Conservation (phyloP, 2,888 invertebrate species). For the Drosophila neonasuta region DNA sequence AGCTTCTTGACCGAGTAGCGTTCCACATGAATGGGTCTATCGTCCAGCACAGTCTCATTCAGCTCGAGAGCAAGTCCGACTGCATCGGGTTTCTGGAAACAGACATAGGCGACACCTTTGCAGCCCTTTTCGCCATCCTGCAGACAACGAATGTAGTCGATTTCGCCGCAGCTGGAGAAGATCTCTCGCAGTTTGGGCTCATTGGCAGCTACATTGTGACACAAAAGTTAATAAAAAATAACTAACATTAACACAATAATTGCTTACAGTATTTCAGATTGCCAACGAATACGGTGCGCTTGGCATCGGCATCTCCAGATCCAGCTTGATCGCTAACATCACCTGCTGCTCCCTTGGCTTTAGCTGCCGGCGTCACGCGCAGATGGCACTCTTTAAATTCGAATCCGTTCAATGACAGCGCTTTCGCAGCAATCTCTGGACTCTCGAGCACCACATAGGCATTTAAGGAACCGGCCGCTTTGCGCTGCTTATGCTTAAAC, state of each 20-base stretch:
- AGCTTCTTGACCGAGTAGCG: constrained; percentile 75
- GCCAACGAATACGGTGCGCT: constrained; percentile 80
- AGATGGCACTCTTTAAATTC: constrained; percentile 78
- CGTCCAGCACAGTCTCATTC: constrained; percentile 80
- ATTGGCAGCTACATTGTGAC: constrained; percentile 70
- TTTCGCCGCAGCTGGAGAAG: constrained; percentile 81
- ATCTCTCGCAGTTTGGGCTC: constrained; percentile 80
- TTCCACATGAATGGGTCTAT: constrained; percentile 81
- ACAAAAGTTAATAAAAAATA: neutral
- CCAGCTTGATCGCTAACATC: constrained; percentile 10
- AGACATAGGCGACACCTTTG: constrained; percentile 81
- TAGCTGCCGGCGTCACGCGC: constrained; percentile 72
- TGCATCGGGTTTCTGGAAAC: constrained; percentile 79
- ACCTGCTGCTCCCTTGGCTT: constrained; percentile 5
- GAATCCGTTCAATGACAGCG: constrained; percentile 76
- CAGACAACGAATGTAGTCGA: constrained; percentile 81
- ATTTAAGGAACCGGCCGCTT: constrained; percentile 71
- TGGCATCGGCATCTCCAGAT: constrained; percentile 57
- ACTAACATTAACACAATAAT: neutral
- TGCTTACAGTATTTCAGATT: constrained; percentile 80
- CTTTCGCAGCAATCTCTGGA: constrained; percentile 66
- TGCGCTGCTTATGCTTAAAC: constrained; percentile 78
- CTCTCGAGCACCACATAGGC: constrained; percentile 78
- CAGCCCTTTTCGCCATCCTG: constrained; percentile 79
- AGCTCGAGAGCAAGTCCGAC: constrained; percentile 80